phyloP scores from a whole-genome alignment of 2,113 vertebrate species.

The Maccullochella peelii region DNA sequence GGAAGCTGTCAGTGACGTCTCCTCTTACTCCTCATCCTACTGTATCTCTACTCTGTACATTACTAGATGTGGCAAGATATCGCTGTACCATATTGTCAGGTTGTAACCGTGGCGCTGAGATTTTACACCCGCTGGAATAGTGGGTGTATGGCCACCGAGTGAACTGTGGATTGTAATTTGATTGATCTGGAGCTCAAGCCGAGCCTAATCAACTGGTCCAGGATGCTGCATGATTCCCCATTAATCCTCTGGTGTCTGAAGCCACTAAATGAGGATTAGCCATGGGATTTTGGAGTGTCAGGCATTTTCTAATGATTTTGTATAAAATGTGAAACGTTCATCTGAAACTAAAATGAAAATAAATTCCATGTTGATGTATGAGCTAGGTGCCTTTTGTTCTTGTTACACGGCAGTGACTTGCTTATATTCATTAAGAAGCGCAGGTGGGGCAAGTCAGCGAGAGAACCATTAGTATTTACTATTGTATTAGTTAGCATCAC shows the following conservation, averaged over 20 bases:
- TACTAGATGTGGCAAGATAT: conserved; percentile 54
- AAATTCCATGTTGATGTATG: conserved; percentile 79
- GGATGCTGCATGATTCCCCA: conserved; percentile 58
- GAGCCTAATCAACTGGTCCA: conserved; percentile 50
- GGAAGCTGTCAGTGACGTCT: neutral
- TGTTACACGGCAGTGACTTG: neutral
- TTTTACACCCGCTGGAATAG: neutral
- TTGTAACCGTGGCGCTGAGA: conserved; percentile 12
- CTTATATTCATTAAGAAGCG: neutral
- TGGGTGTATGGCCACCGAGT: neutral
- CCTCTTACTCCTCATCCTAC: conserved; percentile 21
- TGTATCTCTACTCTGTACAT: conserved; percentile 58
- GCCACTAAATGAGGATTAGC: conserved; percentile 44
- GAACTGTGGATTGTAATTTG: conserved; percentile 33
- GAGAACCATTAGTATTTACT: neutral
- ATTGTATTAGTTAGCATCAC: neutral
- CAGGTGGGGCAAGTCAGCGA: neutral
- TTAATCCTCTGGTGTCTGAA: conserved; percentile 57
- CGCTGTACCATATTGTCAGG: conserved; percentile 32
- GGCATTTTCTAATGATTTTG: conserved; percentile 84
- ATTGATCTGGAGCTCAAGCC: conserved; percentile 33
- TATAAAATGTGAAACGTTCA: conserved; percentile 80
- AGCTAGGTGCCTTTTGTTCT: conserved; percentile 35
- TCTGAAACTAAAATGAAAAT: conserved; percentile 78
- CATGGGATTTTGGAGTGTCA: conserved; percentile 54